These are phyloP conservation scores for Hyposoter didymator DNA, from an alignment of 2,888 invertebrate genomes.

Conservation along the genomic window DNA sequence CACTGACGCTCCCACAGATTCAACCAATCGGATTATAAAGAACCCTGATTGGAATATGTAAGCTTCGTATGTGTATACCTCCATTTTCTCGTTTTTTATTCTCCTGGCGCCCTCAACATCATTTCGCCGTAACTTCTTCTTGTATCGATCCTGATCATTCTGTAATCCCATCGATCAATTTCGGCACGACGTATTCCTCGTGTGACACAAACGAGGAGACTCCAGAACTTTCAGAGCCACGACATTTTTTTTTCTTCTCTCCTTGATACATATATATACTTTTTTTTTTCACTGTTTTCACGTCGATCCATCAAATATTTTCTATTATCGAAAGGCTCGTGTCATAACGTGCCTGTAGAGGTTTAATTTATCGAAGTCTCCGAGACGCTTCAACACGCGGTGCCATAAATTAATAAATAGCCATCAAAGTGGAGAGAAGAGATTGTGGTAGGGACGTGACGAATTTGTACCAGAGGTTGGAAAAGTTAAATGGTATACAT, in stretches of 20 bases:
- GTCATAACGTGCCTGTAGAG: slow-evolving; percentile 60
- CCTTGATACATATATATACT: slow-evolving; percentile 21
- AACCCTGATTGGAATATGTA: slow-evolving; percentile 48
- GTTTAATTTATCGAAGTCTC: slow-evolving; percentile 49
- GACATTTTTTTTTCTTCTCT: slow-evolving; percentile 4
- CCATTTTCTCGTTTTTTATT: slow-evolving; percentile 16
- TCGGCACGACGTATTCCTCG: slow-evolving; percentile 51
- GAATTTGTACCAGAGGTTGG: slow-evolving; percentile 6
- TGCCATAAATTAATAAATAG: slow-evolving; percentile 54
- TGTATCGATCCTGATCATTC: slow-evolving; percentile 61
- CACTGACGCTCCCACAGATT: slow-evolving; percentile 50
- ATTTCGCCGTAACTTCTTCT: slow-evolving; percentile 57
- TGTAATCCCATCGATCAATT: slow-evolving; percentile 67
- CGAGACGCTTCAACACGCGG: slow-evolving; percentile 36
- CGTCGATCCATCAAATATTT: slow-evolving; percentile 64
- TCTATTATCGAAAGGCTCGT: slow-evolving; percentile 59
- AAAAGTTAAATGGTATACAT: slow-evolving; percentile 30
- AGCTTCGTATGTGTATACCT: slow-evolving; percentile 1
- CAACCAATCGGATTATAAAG: slow-evolving; percentile 61
- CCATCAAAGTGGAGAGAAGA: slow-evolving; percentile 40
- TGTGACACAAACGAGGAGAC: slow-evolving; percentile 54
- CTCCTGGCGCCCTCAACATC: slow-evolving; percentile 51
- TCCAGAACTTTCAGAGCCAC: slow-evolving; percentile 1
- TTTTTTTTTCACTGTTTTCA: slow-evolving; percentile 14
- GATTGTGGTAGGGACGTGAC: not conserved